Evolutionary conservation across 2,888 invertebrate genomes (phyloP), one percentile per base, ranked within the genome.

Genomic region (Patella depressa): DNA sequence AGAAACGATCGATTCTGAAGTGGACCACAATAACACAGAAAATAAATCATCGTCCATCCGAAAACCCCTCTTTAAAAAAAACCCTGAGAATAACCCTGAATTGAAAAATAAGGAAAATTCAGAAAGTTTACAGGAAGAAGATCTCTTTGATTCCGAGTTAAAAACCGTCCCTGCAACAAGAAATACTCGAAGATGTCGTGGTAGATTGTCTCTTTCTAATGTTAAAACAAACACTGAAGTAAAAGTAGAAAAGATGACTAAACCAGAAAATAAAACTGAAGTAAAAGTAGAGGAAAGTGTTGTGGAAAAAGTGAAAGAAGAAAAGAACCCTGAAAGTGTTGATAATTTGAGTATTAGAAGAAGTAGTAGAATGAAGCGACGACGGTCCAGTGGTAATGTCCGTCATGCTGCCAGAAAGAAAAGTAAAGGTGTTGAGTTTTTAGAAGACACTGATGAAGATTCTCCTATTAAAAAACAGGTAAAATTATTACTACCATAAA

Each of bases 151-250:
- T 45, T 45, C 45, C 5, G 45, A 45, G 45, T 45, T 45, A 45
- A 45, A 45, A 9, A 9, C 45, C 45, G 9, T 24, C 19, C 65
- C 19, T 19, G 24, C 11, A 24, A 65, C 7, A 19, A 65, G 65
- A 65, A 65, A 65, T 65, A 65, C 9, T 24, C 19, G 24, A 12
- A 65, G 19, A 24, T 0, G 65, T 11, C 19, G 65, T 7, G 19
- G 65, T 9, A 65, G 65, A 24, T 65, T 65, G 65, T 65, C 65
- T 19, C 65, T 65, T 19, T 65, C 65, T 11, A 65, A 65, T 65
- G 24, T 24, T 24, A 65, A 65, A 24, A 24, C 19, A 65, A 11
- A 65, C 19, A 65, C 65, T 12, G 65, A 65, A 12, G 65, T 65
- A 24, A 65, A 65, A 65, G 4, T 24, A 15, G 65, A 24, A 45